Evolutionary conservation across 2,888 invertebrate genomes (phyloP).

Genomic region (Philaethria dido): DNA sequence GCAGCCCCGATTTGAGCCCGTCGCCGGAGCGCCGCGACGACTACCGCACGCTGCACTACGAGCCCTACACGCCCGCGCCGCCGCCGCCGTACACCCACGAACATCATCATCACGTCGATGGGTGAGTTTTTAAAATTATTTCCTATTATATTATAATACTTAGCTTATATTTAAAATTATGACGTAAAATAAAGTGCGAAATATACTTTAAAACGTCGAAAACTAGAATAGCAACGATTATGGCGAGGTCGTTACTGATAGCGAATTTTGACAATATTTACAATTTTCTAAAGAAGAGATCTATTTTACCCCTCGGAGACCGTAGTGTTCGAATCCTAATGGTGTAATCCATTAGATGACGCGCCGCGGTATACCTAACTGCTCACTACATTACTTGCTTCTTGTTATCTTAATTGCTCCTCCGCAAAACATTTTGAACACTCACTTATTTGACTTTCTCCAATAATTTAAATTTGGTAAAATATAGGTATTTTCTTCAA

Average conservation of each 20-base stretch:
- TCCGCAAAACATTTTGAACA: constrained; percentile 11
- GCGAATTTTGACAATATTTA: neutral
- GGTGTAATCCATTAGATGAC: constrained; percentile 39
- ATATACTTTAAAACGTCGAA: too few species aligned
- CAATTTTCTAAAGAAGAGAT: neutral
- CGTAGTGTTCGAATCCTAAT: constrained; percentile 31
- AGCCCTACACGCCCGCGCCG: constrained; percentile 61
- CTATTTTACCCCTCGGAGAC: neutral
- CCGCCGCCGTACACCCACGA: constrained; percentile 65
- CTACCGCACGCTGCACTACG: constrained; percentile 69
- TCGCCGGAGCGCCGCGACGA: constrained; percentile 69
- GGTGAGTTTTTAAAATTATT: constrained; percentile 56
- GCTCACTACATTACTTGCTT: constrained; percentile 1
- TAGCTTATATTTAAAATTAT: too few species aligned
- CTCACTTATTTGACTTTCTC: neutral
- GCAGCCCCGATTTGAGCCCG: constrained; percentile 65
- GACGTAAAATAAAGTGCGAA: too few species aligned
- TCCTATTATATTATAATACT: neutral
- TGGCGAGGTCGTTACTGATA: neutral
- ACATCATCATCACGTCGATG: constrained; percentile 67
- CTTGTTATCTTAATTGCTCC: constrained; percentile 29
- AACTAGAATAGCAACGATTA: neutral
- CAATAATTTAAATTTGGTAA: neutral
- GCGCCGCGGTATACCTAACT: constrained; percentile 27
- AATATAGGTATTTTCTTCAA: too few species aligned